These are phyloP conservation scores for Ganaspis brasiliensis DNA, from an alignment of 2,888 invertebrate species.

Conservation along the genomic window DNA sequence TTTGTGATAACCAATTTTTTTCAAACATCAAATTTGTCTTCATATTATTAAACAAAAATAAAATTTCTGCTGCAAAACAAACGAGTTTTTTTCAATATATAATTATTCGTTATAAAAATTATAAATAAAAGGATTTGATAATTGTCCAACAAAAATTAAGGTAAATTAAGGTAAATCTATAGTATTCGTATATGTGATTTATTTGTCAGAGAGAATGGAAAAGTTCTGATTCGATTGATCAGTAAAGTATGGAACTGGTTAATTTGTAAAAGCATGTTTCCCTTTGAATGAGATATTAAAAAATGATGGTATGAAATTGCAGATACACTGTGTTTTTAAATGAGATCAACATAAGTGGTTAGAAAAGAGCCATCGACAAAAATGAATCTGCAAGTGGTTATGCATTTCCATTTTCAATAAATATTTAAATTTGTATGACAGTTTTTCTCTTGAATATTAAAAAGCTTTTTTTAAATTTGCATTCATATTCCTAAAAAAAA, in stretches of 20 bases:
- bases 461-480: background rate
- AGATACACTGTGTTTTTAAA: background rate
- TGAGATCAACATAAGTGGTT: background rate
- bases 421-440: background rate
- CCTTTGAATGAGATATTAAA: conserved; percentile 18
- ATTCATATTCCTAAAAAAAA: background rate
- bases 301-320: background rate
- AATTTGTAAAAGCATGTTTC: conserved; percentile 26
- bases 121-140: too few relatives aligned
- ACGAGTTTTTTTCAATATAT: too few relatives aligned
- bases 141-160: background rate
- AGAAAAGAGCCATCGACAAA: conserved; percentile 6
- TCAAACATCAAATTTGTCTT: too few relatives aligned
- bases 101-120: too few relatives aligned
- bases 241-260: conserved; percentile 17
- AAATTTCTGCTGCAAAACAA: too few relatives aligned
- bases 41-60: too few relatives aligned
- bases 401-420: conserved; percentile 16
- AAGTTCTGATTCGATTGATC: conserved; percentile 6
- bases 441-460: background rate
- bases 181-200: too few relatives aligned
- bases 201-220: background rate
- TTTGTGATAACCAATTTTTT: too few relatives aligned
- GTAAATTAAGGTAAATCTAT: too few relatives aligned
- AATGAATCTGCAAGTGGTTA: conserved; percentile 17